Base-by-base conservation (phyloP, 2,113 vertebrate genomes). In the Eurypyga helias region DNA sequence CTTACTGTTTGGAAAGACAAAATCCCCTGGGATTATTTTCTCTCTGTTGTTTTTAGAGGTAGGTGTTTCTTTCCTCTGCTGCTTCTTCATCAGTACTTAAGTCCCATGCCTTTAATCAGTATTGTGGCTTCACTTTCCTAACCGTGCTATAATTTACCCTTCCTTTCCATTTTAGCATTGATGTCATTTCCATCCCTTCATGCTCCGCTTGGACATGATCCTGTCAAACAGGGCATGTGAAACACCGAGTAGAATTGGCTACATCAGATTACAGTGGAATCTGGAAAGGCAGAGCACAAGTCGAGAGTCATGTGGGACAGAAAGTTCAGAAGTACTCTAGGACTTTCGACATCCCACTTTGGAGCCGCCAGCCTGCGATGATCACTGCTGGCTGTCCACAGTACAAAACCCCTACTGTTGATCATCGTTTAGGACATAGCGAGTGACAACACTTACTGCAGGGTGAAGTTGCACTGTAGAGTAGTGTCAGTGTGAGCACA, bases 191-290 rank as follows among this genome's bases (percentile, higher is more conserved):
- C 19, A 34, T 45, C 48, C 82, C 38, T 79, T 33, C 38, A 34
- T 76, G 67, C 17, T 81, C 38, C 2, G 0, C 18, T 29, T 54
- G 67, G 29, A 19, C 16, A 9, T 11, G 20, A 67, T 41, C 34
- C 18, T 46, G 25, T 29, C 57, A 54, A 52, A 45, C 7, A 85
- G 49, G 24, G 13, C 15, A n/a, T 0, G 0, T 8, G 23, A 80
- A 84, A 19, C 26, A 51, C 38, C 1, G 1, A 24, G 17, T 21
- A 36, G 26, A 3, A 9, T 17, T 31, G 25, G 5, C 62, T 70
- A 51, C 10, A 2, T 38, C 6, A 6, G 51, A 58, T 52, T 58
- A 43, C 0, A 0, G 11, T 38, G 25, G 38, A 73, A 89, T 6
- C 2, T 14, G 62, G 46, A 16, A 88, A 77, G 17, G 24, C 8